Conservation (phyloP, 2,888 invertebrate genomes). For the Cepaea hortensis region DNA sequence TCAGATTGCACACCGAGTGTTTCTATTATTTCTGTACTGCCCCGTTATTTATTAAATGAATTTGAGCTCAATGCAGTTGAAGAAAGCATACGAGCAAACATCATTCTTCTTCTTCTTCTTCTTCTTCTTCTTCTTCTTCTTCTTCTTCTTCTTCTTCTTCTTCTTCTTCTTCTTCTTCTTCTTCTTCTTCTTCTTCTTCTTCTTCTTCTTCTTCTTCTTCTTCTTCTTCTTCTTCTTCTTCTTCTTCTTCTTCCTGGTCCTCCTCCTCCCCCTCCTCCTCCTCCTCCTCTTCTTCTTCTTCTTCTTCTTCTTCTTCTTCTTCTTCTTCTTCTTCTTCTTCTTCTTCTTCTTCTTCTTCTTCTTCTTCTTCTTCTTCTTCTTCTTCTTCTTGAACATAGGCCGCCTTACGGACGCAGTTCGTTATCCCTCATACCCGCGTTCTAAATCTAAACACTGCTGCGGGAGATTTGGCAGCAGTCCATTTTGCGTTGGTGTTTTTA, state of each 20-base stretch:
- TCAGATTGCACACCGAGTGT: too few relatives aligned
- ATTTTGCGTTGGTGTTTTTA: too few relatives aligned
- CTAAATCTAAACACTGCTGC: not conserved
- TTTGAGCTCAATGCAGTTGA: too few relatives aligned
- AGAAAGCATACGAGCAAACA: not conserved
- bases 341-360: conserved; percentile 13
- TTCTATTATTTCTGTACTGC: too few relatives aligned
- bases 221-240: too few relatives aligned
- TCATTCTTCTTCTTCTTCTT: not conserved
- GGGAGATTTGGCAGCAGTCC: too few relatives aligned
- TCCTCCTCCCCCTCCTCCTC: not conserved
- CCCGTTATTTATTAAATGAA: too few relatives aligned
- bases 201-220: too few relatives aligned
- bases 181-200: not conserved
- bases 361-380: conserved; percentile 6
- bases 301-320: conserved; percentile 27
- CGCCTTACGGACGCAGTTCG: too few relatives aligned
- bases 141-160: not conserved
- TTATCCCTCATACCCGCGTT: not conserved
- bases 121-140: not conserved
- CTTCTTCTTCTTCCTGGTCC: not conserved
- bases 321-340: conserved; percentile 25
- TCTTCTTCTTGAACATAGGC: not conserved
- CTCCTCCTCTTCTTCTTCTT: conserved; percentile 11
- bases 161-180: not conserved